These are phyloP conservation scores for Stichodactyla mertensii DNA, from an alignment of 64 coral and sea anemone genomes.

Conservation along the genomic window DNA sequence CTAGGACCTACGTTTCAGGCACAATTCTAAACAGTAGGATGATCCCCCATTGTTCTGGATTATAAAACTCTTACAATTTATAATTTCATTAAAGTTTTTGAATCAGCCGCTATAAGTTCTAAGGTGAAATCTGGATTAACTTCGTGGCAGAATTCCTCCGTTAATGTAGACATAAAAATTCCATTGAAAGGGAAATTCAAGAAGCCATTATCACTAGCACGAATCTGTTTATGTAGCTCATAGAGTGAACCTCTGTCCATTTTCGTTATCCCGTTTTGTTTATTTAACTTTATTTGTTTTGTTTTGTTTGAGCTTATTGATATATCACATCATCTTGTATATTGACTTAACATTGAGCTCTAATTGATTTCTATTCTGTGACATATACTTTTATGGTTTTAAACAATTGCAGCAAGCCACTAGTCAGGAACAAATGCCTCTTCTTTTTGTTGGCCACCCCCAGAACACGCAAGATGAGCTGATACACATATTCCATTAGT, in stretches of 20 bases:
- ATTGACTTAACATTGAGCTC: neutral
- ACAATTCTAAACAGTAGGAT: neutral
- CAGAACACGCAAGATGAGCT: too few species aligned
- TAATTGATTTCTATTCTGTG: neutral
- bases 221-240: constrained; percentile 10
- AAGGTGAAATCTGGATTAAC: neutral
- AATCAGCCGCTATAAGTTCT: neutral
- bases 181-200: neutral
- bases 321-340: neutral
- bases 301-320: constrained; percentile 10
- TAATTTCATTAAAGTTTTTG: neutral
- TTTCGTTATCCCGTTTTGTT: constrained; percentile 1
- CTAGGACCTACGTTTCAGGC: neutral
- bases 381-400: neutral
- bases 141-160: neutral
- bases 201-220: neutral
- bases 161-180: neutral
- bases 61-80: neutral
- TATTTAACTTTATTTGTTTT: constrained; percentile 6
- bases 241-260: neutral
- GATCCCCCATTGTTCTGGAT: neutral
- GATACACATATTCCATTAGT: too few species aligned
- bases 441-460: too few species aligned
- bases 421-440: too few species aligned
- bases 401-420: neutral